These are phyloP conservation scores for Tromatobia lineatoria DNA, from an alignment of 2,888 invertebrate species.

Conservation along the genomic window DNA sequence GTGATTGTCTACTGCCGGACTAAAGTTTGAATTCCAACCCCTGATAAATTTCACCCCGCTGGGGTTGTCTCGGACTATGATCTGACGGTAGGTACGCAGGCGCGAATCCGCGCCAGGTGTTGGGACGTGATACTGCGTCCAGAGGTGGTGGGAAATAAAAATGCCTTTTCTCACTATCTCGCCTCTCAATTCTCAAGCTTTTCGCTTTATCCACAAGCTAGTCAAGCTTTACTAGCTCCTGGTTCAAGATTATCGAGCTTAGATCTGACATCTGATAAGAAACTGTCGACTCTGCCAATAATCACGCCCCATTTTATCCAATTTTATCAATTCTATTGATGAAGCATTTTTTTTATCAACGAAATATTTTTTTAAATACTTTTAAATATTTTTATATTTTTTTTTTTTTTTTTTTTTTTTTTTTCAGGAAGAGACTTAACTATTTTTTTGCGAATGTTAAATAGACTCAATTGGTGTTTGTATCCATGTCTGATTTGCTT, in stretches of 20 bases:
- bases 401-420: no score
- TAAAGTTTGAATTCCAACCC: constrained; percentile 80
- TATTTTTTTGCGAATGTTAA: no score
- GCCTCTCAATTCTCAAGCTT: constrained; percentile 19
- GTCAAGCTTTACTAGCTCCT: constrained; percentile 1
- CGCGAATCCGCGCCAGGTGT: constrained; percentile 80
- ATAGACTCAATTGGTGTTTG: no score
- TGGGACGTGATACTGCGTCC: constrained; percentile 71
- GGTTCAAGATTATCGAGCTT: constrained; percentile 18
- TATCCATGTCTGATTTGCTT: no score
- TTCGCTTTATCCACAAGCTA: no score
- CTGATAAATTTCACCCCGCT: constrained; percentile 52
- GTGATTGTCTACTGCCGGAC: constrained; percentile 77
- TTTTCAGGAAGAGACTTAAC: no score
- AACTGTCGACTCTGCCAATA: constrained; percentile 17
- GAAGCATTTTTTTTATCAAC: neutral
- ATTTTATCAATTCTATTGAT: neutral
- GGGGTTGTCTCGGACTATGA: constrained; percentile 49
- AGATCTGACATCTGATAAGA: constrained; percentile 24
- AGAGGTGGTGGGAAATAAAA: constrained; percentile 43
- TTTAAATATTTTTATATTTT: no score
- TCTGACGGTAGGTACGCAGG: constrained; percentile 75
- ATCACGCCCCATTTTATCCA: neutral
- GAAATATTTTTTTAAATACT: no score
- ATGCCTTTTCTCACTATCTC: constrained; percentile 37